A percentile compares a stretch with the other conserved stretches of the same genome.
These are phyloP conservation scores for Drosophila pseudoobscura DNA, from an alignment of 1,140 invertebrate genomes.

Conservation along the genomic window DNA sequence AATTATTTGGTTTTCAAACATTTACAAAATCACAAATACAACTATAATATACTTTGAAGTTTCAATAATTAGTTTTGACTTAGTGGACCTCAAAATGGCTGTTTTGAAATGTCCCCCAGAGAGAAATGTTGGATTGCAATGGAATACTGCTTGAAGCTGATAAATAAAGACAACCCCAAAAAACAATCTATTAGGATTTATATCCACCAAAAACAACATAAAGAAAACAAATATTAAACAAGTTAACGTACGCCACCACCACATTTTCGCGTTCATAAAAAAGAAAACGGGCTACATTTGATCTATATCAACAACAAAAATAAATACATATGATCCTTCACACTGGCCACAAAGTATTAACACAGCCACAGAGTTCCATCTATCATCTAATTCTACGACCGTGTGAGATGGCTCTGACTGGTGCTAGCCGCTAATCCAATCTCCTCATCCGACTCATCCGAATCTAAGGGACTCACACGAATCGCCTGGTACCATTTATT, in stretches of 20 bases:
- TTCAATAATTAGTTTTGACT: constrained; percentile 19
- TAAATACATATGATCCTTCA: constrained; percentile 19
- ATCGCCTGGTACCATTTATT: constrained; percentile 99
- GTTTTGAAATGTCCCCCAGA: constrained; percentile 6
- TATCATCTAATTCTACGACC: constrained; percentile 48
- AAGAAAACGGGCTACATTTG: constrained; percentile 1
- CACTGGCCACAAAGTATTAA: constrained; percentile 46
- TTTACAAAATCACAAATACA: constrained; percentile 52
- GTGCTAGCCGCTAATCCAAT: constrained; percentile 68
- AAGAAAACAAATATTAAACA: constrained; percentile 4
- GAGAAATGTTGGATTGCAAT: constrained; percentile 1
- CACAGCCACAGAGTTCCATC: constrained; percentile 20
- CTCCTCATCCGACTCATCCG: constrained; percentile 84
- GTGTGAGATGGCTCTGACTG: constrained; percentile 72
- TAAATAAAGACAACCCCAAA: constrained; percentile 23
- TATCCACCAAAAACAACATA: constrained; percentile 4
- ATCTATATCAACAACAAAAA: constrained; percentile 9
- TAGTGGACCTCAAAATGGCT: constrained; percentile 1
- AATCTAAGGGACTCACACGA: constrained; percentile 90
- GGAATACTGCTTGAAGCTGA: constrained; percentile 59
- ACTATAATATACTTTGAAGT: constrained; percentile 22
- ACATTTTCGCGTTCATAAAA: not conserved
- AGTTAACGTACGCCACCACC: constrained; percentile 21
- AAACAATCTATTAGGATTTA: constrained; percentile 2
- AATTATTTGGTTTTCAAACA: constrained; percentile 50